Base-by-base conservation (phyloP, 2,113 vertebrate genomes). In the Pygoscelis adeliae region DNA sequence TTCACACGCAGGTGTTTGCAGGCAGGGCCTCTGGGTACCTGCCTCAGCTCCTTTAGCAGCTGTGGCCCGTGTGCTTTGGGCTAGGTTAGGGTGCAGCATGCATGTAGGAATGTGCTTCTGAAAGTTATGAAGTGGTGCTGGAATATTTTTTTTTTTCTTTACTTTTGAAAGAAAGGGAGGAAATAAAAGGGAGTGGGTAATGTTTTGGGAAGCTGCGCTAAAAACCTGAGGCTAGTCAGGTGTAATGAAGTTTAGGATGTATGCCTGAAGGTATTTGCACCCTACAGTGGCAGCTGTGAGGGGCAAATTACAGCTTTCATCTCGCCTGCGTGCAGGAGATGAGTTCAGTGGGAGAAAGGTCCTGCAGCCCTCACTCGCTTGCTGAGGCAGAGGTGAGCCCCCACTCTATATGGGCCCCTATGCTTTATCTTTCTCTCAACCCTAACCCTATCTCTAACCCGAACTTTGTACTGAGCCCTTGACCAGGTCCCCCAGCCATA, bases 191-290 rank as follows among this genome's bases (percentile, higher is more conserved):
- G 22, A 3, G 14, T 16, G 5, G 21, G 46, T 36, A 73, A 50
- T 40, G 50, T 91, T 95, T 95, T 91, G 81, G 18, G 61, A 82
- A 76, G 56, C 70, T 87, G 11, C 62, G n/a, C 44, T 93, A 26
- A 87, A 89, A 89, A 81, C 81, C 77, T 34, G 55, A 44, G 73
- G 80, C 84, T 87, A 87, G 29, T 47, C 89, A 92, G 66, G 66
- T 97, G 95, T 90, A 84, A 40, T 69, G 46, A 78, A 82, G 63
- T 85, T 89, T 50, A 55, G 65, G 50, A 49, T 78, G 78, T 58
- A n/a, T 87, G 90, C 77, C 47, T 87, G 73, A 84, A 95, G 84
- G 61, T 56, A 67, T 78, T 83, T 87, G 52, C 50, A 78, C 26
- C 21, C 32, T 63, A 11, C n/a, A 55, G 56, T 36, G 71, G 47